These are phyloP conservation scores for Poecilia gillii DNA, from an alignment of 2,797 vertebrate species.

Conservation along the genomic window DNA sequence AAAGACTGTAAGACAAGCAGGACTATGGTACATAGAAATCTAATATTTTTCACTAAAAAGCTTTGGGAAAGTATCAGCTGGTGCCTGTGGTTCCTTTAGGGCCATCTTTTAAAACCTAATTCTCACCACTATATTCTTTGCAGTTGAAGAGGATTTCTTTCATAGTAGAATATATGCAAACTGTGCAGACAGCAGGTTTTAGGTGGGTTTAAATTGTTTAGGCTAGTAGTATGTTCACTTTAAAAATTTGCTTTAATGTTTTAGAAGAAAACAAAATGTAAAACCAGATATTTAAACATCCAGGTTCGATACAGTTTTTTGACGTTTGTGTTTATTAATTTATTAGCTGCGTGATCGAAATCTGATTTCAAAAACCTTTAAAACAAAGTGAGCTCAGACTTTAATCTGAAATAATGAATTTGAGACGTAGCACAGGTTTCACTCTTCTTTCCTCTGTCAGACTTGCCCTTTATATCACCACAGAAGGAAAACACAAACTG, in stretches of 20 bases:
- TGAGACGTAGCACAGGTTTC: neutral
- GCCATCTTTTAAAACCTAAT: no score
- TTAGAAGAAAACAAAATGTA: neutral
- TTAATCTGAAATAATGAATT: neutral
- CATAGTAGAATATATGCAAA: neutral
- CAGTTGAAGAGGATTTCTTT: no score
- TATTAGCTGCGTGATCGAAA: neutral
- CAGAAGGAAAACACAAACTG: slow-evolving; percentile 14
- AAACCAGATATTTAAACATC: neutral
- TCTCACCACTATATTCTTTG: no score
- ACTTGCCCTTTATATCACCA: slow-evolving; percentile 23
- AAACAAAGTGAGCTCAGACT: neutral
- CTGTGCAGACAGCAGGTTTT: neutral
- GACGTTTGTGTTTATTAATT: neutral
- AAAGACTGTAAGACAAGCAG: neutral
- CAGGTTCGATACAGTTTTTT: neutral
- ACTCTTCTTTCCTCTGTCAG: slow-evolving; percentile 1
- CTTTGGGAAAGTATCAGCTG: neutral
- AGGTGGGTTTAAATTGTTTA: neutral
- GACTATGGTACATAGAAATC: neutral
- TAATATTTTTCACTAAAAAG: neutral
- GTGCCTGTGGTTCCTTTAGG: no score
- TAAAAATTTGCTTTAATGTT: neutral
- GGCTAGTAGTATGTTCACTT: neutral
- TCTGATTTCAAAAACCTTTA: neutral